Evolutionary conservation across 2,113 vertebrate species (phyloP).

Genomic region (Anthoscopus minutus): DNA sequence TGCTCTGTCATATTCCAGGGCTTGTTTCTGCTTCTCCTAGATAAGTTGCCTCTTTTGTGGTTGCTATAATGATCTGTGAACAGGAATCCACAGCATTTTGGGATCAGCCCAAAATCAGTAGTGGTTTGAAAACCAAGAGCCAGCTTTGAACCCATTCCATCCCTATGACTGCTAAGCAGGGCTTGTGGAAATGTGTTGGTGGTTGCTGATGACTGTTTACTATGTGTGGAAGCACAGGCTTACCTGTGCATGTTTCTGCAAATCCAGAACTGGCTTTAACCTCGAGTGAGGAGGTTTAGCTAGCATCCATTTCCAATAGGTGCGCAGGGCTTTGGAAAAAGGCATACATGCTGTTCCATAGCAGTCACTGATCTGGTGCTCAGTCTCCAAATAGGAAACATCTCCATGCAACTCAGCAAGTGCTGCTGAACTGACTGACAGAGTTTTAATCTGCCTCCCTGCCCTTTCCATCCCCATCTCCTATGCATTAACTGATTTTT

Average conservation of each 20-base stretch:
- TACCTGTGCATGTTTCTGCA: not conserved
- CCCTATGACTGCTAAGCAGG: not conserved
- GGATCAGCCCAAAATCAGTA: not conserved
- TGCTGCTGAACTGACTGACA: not conserved
- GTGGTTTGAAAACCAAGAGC: not conserved
- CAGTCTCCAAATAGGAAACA: not conserved
- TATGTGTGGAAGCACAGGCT: not conserved
- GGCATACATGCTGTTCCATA: not conserved
- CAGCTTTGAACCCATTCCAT: not conserved
- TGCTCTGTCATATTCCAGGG: not conserved
- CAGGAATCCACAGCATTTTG: not conserved
- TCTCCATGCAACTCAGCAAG: not conserved
- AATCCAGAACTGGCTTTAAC: not conserved
- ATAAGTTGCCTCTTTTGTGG: not conserved
- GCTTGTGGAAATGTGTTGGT: not conserved
- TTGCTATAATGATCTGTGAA: not conserved
- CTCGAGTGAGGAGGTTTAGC: not conserved
- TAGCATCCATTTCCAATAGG: not conserved
- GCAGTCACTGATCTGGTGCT: not conserved
- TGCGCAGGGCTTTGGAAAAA: not conserved
- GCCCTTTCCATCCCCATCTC: not conserved
- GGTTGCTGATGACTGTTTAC: not conserved
- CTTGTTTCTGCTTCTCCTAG: not conserved
- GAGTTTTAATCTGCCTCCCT: not conserved
- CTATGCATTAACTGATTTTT: not conserved